Evolutionary conservation across 2,113 vertebrate species (phyloP).

Genomic region (Apodemus sylvaticus): DNA sequence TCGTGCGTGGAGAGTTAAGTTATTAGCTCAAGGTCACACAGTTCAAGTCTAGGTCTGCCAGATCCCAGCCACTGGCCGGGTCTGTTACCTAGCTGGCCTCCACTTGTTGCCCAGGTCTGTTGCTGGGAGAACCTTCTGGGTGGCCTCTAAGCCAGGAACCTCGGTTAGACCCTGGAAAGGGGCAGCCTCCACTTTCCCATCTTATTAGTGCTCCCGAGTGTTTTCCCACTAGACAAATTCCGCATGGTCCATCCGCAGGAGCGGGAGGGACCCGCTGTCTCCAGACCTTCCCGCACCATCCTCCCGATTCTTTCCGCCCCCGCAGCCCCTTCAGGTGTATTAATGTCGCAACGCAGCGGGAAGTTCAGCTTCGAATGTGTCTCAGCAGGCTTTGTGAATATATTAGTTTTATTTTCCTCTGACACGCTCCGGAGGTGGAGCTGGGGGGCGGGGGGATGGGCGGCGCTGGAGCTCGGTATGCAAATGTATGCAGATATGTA

Average conservation of each 20-base stretch:
- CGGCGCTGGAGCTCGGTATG: slow-evolving; percentile 37
- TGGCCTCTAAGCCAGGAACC: not conserved
- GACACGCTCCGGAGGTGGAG: not conserved
- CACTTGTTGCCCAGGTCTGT: not conserved
- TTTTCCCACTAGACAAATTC: not conserved
- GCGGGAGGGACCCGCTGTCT: not conserved
- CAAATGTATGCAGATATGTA: slow-evolving; percentile 72
- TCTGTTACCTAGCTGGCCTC: not conserved
- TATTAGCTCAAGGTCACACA: not conserved
- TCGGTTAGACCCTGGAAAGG: not conserved
- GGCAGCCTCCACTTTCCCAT: not conserved
- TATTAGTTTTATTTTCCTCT: slow-evolving; percentile 66
- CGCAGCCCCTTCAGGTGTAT: slow-evolving; percentile 34
- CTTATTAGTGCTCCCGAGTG: not conserved
- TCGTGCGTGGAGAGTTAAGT: not conserved
- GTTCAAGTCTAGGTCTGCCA: not conserved
- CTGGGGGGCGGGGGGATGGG: not conserved
- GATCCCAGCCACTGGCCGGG: not conserved
- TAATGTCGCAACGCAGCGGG: slow-evolving; percentile 18
- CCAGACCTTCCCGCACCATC: not conserved
- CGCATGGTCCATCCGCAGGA: not conserved
- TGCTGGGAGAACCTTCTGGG: not conserved
- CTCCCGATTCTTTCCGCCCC: not conserved
- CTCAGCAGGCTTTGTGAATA: slow-evolving; percentile 62
- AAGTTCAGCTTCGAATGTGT: slow-evolving; percentile 21